phyloP scores from a whole-genome alignment of 1,140 invertebrate species.

The Venustaconcha ellipsiformis region DNA sequence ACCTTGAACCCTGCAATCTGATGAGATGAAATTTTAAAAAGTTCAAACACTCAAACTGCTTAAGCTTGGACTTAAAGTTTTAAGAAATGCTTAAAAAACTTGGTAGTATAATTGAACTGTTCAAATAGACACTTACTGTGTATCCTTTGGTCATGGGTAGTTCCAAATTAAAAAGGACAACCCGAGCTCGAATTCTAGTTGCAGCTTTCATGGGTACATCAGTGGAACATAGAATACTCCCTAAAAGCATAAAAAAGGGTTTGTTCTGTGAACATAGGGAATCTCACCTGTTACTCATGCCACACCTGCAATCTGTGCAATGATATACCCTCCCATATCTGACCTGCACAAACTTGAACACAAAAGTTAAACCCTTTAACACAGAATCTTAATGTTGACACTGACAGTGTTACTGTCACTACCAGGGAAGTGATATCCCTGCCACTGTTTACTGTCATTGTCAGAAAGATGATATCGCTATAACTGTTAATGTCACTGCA shows the following conservation, averaged over 20 bases:
- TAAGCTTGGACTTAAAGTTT: no score
- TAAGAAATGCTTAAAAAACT: no score
- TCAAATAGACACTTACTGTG: conserved; percentile 73
- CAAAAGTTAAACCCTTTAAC: not conserved
- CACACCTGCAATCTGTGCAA: not conserved
- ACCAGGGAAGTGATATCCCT: not conserved
- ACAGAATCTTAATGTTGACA: conserved; percentile 1
- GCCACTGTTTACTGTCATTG: no score
- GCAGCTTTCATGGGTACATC: conserved; percentile 82
- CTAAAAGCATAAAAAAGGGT: conserved; percentile 32
- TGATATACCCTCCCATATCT: not conserved
- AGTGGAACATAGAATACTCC: conserved; percentile 83
- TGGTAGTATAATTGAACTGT: not conserved
- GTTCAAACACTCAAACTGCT: no score
- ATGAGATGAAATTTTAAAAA: no score
- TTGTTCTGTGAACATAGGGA: not conserved
- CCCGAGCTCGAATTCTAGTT: conserved; percentile 86
- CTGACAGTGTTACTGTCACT: not conserved
- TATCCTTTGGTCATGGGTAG: conserved; percentile 93
- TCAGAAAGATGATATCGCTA: not conserved
- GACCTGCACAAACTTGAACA: not conserved
- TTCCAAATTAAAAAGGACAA: conserved; percentile 93
- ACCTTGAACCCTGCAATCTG: no score
- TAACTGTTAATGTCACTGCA: not conserved
- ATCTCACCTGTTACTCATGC: not conserved